Conservation (phyloP, 2,888 invertebrate species). For the Busseola fusca region DNA sequence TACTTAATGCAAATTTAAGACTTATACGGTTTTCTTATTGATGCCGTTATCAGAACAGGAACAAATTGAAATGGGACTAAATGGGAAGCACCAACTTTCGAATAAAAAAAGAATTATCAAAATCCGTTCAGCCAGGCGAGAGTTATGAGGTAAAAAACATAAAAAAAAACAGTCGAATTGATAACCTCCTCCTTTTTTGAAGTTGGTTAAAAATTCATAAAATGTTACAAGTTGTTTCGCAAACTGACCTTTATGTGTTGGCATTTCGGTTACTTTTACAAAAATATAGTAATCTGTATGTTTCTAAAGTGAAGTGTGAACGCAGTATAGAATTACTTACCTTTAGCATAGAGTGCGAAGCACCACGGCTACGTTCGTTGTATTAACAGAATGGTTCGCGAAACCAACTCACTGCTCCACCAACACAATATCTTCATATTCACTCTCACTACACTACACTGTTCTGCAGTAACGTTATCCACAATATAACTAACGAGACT, state of each 20-base stretch:
- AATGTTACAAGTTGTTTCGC: neutral
- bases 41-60: too few relatives aligned
- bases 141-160: too few relatives aligned
- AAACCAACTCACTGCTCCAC: conserved; percentile 1
- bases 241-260: neutral
- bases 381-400: neutral
- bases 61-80: too few relatives aligned
- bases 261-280: neutral
- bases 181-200: too few relatives aligned
- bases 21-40: too few relatives aligned
- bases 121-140: too few relatives aligned
- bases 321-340: neutral
- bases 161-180: too few relatives aligned
- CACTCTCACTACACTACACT: conserved; percentile 8
- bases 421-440: conserved; percentile 1
- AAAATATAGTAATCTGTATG: neutral
- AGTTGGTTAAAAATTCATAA: neutral
- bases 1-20: too few relatives aligned
- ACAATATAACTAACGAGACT: conserved; percentile 56
- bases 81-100: too few relatives aligned
- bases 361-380: neutral
- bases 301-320: neutral
- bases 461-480: conserved; percentile 39
- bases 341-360: neutral
- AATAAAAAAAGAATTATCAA: too few relatives aligned